Evolutionary conservation across 2,113 vertebrate genomes (phyloP).

Genomic region (Scytalopus superciliaris): DNA sequence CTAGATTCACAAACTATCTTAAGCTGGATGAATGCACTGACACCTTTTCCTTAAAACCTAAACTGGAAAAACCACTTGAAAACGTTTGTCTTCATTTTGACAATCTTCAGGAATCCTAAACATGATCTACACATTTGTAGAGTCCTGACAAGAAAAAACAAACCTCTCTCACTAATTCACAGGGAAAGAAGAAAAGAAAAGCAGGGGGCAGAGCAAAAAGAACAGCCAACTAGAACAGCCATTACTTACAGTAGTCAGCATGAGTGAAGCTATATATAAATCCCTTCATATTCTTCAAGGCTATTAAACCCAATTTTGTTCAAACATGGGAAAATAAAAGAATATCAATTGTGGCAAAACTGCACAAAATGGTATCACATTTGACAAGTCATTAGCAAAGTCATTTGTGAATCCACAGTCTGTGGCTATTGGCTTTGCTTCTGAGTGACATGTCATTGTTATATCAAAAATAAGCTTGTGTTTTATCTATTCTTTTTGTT

Average conservation of each 20-base stretch:
- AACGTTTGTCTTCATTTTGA: background rate
- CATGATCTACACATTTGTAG: background rate
- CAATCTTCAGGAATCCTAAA: background rate
- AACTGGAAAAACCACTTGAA: background rate
- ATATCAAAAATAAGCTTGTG: background rate
- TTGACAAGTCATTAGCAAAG: background rate
- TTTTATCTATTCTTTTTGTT: background rate
- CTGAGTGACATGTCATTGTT: background rate
- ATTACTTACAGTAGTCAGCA: background rate
- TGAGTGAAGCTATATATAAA: background rate
- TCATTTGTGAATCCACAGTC: background rate
- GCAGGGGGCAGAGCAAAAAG: background rate
- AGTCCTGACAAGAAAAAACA: background rate
- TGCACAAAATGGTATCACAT: background rate
- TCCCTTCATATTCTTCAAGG: background rate
- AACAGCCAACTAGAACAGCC: background rate
- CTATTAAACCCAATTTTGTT: background rate
- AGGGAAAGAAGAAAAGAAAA: accelerated
- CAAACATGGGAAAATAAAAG: background rate
- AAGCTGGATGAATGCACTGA: background rate
- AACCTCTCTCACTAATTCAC: background rate
- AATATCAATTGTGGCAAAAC: background rate
- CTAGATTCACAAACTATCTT: background rate
- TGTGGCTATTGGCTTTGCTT: background rate
- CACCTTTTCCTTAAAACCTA: background rate